Percentiles rank a stretch among this genome's conserved stretches.
Conservation (phyloP, 2,797 vertebrate genomes). For the Perodicticus potto region DNA sequence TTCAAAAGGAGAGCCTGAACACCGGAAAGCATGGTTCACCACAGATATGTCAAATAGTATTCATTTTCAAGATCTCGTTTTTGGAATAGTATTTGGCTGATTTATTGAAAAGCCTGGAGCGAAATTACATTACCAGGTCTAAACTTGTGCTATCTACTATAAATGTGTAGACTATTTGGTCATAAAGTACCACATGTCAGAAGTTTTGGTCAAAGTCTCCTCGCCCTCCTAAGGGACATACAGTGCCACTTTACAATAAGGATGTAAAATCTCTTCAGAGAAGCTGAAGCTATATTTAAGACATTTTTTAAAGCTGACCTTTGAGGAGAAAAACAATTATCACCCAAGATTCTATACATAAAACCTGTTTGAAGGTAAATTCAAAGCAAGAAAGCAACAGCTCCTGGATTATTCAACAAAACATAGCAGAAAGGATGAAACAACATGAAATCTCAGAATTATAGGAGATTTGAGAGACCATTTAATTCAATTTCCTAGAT, state of each 20-base stretch:
- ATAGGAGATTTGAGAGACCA: constrained; percentile 1
- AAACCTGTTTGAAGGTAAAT: constrained; percentile 47
- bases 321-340: constrained; percentile 14
- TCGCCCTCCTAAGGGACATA: neutral
- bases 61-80: constrained; percentile 8
- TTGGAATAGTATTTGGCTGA: neutral
- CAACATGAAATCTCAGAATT: neutral
- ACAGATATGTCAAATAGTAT: neutral
- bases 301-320: constrained; percentile 16
- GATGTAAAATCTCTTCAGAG: constrained; percentile 51
- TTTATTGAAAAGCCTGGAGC: constrained; percentile 22
- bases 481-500: neutral
- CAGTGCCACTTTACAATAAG: constrained; percentile 49
- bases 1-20: neutral
- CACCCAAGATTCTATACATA: constrained; percentile 22
- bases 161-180: neutral
- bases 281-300: constrained; percentile 33
- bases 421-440: constrained; percentile 25
- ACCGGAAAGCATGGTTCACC: neutral
- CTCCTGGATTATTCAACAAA: constrained; percentile 49
- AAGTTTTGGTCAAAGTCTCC: constrained; percentile 27
- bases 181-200: neutral
- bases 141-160: neutral
- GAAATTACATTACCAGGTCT: neutral
- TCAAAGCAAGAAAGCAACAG: constrained; percentile 11